Conservation (phyloP, 1,140 invertebrate genomes). For the Hylaeus volcanicus region DNA sequence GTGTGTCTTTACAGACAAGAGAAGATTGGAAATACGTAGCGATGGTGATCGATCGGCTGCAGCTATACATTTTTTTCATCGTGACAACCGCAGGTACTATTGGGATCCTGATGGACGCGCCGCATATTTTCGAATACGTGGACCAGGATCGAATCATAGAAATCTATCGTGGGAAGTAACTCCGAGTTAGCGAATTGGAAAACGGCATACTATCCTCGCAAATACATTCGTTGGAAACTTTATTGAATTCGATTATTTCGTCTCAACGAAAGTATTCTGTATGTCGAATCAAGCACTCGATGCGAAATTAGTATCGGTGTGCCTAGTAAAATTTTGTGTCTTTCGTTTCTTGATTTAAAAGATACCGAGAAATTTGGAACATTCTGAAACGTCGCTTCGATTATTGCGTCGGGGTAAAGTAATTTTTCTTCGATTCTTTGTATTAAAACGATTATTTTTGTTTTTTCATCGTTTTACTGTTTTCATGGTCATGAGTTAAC, state of each 20-base stretch:
- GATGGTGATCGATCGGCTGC: slow-evolving; percentile 98
- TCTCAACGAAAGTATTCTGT: slow-evolving; percentile 4
- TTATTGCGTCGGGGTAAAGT: too few relatives aligned
- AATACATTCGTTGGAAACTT: slow-evolving; percentile 57
- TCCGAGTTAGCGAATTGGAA: slow-evolving; percentile 43
- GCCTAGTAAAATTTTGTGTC: not conserved
- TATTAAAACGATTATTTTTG: not conserved
- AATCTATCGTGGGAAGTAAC: slow-evolving; percentile 94
- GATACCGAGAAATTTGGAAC: not conserved
- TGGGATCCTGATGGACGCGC: slow-evolving; percentile 98
- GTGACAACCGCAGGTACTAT: slow-evolving; percentile 97
- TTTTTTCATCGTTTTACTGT: not conserved
- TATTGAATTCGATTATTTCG: slow-evolving; percentile 32
- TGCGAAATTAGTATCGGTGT: not conserved
- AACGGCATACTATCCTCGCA: slow-evolving; percentile 60
- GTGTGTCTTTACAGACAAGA: slow-evolving; percentile 87
- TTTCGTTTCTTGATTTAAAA: too few relatives aligned
- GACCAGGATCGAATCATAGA: slow-evolving; percentile 98
- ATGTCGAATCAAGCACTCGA: not conserved
- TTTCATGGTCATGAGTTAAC: not conserved
- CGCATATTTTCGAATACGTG: slow-evolving; percentile 99
- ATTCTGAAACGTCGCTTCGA: not conserved
- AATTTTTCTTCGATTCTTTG: not conserved
- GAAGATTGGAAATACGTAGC: slow-evolving; percentile 99
- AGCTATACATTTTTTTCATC: slow-evolving; percentile 98